Conservation (phyloP, 2,888 invertebrate genomes). For the Heliconius erato region DNA sequence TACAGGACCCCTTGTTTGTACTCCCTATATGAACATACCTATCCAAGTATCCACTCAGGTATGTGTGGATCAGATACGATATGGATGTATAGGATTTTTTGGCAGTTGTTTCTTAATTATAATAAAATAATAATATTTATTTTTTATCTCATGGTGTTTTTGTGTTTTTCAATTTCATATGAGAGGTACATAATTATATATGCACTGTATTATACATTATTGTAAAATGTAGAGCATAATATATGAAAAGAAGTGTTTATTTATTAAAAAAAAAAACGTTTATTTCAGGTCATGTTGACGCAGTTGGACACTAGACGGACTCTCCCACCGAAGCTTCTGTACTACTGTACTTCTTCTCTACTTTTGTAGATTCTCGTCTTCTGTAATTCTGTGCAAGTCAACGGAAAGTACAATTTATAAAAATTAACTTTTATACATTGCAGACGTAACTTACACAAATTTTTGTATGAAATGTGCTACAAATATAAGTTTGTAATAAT, state of each 20-base stretch:
- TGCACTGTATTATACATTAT: background rate
- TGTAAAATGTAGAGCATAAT: background rate
- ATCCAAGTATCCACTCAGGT: constrained; percentile 32
- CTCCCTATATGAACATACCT: constrained; percentile 29
- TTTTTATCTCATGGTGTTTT: background rate
- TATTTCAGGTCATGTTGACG: background rate
- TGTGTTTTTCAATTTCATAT: too few species aligned
- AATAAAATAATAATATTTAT: background rate
- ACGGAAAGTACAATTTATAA: too few species aligned
- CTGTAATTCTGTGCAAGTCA: too few species aligned
- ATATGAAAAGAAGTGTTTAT: background rate
- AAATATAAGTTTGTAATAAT: too few species aligned
- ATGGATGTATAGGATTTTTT: background rate
- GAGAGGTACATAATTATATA: background rate
- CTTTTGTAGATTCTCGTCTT: too few species aligned
- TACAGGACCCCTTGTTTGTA: constrained; percentile 68
- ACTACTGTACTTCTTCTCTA: too few species aligned
- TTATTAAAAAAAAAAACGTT: background rate
- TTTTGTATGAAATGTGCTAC: too few species aligned
- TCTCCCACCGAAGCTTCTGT: too few species aligned
- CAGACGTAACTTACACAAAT: too few species aligned
- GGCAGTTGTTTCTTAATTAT: background rate
- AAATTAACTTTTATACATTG: too few species aligned
- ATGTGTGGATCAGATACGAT: constrained; percentile 2
- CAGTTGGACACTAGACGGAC: background rate